Evolutionary conservation across 2,113 vertebrate species (phyloP), one percentile per base, ranked within the genome.

Genomic region (Lagenorhynchus albirostris): DNA sequence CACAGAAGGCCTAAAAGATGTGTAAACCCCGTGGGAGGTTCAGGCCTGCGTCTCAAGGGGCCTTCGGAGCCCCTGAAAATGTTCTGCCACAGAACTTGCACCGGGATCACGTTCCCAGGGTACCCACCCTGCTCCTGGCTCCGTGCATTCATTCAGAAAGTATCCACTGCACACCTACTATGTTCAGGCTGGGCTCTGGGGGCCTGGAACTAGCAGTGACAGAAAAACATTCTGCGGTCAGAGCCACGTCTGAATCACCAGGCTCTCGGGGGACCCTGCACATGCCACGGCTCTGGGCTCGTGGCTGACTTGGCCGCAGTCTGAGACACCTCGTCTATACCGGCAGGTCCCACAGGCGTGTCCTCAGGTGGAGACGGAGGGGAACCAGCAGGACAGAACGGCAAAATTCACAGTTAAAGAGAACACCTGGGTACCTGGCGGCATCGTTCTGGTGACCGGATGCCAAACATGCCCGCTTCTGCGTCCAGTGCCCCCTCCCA

Each of bases 111-210:
- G 21, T 58, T 25, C 13, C 26, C 1, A 8, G 3, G 17, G 7
- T 1, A 9, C 1, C 25, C 7, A 9, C 4, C 18, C 29, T 1
- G 0, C 33, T 38, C 79, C 36, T 0, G 14, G 81, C 31, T 38
- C 36, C 20, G 7, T 1, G 33, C 1, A 0, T 4, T 11, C 41
- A 14, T 25, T 41, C 8, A 3, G 53, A 20, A 87, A 53, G 60
- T 8, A 25, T 8, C 55, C 0, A 12, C 58, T 0, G 2, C 23
- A 36, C 18, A 4, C 68, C 83, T 6, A 1, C 23, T 0, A 1
- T 1, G 4, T 4, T 25, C 23, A 0, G 0, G 84, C 21, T 6
- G 1, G 1, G 4, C 8, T 23, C 14, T 0, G 4, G 76, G n/a
- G 50, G 33, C 60, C 20, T 3, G 36, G 53, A 36, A 8, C 2